Percentiles rank a stretch among this genome's conserved stretches.
Evolutionary conservation across 2,113 vertebrate species (phyloP).

Genomic region (Rousettus leschenaultii): DNA sequence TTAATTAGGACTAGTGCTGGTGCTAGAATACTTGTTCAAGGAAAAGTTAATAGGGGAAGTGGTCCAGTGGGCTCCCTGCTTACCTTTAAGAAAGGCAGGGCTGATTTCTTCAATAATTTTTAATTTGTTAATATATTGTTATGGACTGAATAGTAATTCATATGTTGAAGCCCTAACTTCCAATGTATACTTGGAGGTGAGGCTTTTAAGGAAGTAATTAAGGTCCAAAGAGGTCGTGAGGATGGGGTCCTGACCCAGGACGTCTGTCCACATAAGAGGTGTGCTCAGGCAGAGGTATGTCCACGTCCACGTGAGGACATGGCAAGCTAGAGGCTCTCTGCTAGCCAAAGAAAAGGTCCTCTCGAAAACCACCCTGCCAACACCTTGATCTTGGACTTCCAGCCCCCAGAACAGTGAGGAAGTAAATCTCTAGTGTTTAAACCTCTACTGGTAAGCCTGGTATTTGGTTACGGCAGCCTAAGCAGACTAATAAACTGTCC

Average conservation of each 20-base stretch:
- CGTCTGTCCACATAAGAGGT: not conserved
- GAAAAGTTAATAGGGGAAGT: not conserved
- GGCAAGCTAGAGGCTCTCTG: not conserved
- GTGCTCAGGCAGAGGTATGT: not conserved
- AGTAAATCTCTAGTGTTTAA: not conserved
- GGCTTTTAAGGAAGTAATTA: not conserved
- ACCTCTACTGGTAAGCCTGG: not conserved
- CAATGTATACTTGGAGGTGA: not conserved
- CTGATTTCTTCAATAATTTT: not conserved
- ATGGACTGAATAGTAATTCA: not conserved
- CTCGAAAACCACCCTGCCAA: not conserved
- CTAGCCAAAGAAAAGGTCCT: not conserved
- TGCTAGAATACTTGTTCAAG: not conserved
- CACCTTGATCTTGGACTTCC: not conserved
- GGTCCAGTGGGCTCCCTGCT: not conserved
- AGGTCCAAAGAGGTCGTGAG: not conserved
- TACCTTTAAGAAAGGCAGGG: not conserved
- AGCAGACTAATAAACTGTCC: not conserved
- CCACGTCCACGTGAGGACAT: accelerated
- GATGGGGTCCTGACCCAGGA: not conserved
- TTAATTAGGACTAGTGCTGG: not conserved
- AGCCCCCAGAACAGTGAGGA: not conserved
- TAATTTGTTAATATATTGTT: not conserved
- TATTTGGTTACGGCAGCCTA: not conserved
- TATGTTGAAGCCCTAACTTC: not conserved